A percentile compares a stretch with the other conserved stretches of the same genome.
Evolutionary conservation across 2,113 vertebrate species (phyloP).

Genomic region (Rhinichthys klamathensis): DNA sequence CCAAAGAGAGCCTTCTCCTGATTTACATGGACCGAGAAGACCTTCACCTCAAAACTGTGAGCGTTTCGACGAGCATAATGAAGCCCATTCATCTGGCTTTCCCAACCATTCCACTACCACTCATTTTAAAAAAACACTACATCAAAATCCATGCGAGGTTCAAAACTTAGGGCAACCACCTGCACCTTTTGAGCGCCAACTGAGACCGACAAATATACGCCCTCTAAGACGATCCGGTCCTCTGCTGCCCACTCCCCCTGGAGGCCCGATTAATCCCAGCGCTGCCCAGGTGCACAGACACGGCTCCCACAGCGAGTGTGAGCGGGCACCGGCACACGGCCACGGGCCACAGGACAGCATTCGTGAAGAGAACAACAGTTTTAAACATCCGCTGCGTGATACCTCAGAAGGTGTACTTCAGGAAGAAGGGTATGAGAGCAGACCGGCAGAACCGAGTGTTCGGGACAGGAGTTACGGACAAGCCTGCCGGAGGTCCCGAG

Average conservation of each 20-base stretch:
- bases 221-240: constrained; percentile 75
- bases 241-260: constrained; percentile 84
- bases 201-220: constrained; percentile 69
- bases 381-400: not conserved
- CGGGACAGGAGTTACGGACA: constrained; percentile 55
- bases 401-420: constrained; percentile 49
- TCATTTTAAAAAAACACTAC: constrained; percentile 69
- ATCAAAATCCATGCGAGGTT: constrained; percentile 68
- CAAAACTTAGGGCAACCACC: constrained; percentile 62
- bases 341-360: not conserved
- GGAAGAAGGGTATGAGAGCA: constrained; percentile 36
- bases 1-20: constrained; percentile 72
- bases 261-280: constrained; percentile 67
- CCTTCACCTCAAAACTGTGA: constrained; percentile 63
- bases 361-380: constrained; percentile 60
- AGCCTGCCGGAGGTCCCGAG: constrained; percentile 57
- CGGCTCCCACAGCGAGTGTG: constrained; percentile 59
- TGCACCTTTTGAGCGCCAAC: constrained; percentile 73
- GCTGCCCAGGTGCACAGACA: constrained; percentile 69
- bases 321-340: constrained; percentile 5
- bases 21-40: constrained; percentile 52
- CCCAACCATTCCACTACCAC: constrained; percentile 69
- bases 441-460: constrained; percentile 71
- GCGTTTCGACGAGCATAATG: constrained; percentile 74
- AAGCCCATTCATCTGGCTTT: constrained; percentile 69